These are phyloP conservation scores for Mareca strepera DNA, from an alignment of 2,797 vertebrate genomes.

Conservation along the genomic window DNA sequence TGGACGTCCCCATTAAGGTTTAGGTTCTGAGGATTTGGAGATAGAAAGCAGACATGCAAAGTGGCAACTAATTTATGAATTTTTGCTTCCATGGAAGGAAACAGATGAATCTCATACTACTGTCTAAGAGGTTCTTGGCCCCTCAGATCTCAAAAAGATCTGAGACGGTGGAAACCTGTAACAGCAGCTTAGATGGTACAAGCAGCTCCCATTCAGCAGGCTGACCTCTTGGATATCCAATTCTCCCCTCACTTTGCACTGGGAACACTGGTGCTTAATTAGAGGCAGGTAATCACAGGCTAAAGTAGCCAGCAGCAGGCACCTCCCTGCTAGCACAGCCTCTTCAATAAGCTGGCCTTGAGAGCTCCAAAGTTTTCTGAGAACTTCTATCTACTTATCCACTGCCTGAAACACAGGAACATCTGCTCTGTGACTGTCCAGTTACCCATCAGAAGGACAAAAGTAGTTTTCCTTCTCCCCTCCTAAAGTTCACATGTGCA, in stretches of 20 bases:
- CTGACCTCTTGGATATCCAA: not conserved
- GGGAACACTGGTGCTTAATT: not conserved
- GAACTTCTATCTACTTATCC: not conserved
- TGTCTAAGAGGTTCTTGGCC: not conserved
- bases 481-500: not conserved
- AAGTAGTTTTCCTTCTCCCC: not conserved
- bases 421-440: not conserved
- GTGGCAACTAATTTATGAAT: not conserved
- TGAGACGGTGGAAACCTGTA: not conserved
- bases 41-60: not conserved
- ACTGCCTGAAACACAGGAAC: not conserved
- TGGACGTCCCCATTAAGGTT: not conserved
- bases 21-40: not conserved
- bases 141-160: not conserved
- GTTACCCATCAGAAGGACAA: not conserved
- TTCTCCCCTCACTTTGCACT: not conserved
- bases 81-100: not conserved
- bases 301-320: not conserved
- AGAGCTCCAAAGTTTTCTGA: not conserved
- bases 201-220: not conserved
- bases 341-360: not conserved
- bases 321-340: not conserved
- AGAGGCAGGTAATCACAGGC: not conserved
- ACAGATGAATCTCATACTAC: rapidly evolving
- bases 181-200: rapidly evolving